These are phyloP conservation scores for Halcyon malimbica DNA, from an alignment of 2,113 vertebrate genomes.

Conservation along the genomic window DNA sequence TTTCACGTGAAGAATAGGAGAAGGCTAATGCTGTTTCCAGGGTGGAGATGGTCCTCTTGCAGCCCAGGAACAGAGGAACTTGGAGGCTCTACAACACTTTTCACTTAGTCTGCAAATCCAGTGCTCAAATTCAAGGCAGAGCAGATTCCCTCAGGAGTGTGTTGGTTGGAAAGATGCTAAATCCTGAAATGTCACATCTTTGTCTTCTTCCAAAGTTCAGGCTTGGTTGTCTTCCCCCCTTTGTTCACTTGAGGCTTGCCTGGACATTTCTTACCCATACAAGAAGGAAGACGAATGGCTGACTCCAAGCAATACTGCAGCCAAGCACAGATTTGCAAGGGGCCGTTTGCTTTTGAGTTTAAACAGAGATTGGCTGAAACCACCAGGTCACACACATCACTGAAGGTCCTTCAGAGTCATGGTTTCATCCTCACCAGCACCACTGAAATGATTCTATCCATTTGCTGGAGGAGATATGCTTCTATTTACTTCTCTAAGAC, in stretches of 20 bases:
- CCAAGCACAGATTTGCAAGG: not conserved
- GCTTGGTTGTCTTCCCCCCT: not conserved
- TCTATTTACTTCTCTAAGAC: not conserved
- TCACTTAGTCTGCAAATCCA: not conserved
- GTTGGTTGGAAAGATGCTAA: not conserved
- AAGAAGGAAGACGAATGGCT: not conserved
- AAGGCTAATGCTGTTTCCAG: not conserved
- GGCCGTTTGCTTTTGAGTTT: not conserved
- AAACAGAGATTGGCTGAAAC: not conserved
- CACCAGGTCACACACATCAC: not conserved
- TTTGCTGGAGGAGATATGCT: not conserved
- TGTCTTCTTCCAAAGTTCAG: not conserved
- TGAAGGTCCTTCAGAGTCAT: not conserved
- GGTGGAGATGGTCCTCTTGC: not conserved
- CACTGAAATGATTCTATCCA: not conserved
- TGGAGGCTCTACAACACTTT: not conserved
- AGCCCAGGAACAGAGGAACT: accelerated
- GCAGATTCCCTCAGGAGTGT: not conserved
- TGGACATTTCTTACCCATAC: not conserved
- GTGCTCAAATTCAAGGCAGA: not conserved
- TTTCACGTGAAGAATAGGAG: not conserved
- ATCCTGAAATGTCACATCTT: not conserved
- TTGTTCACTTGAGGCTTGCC: not conserved
- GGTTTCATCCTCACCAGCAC: not conserved
- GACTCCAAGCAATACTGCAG: not conserved